Conservation (phyloP, 1,140 invertebrate genomes). For the Achatina immaculata region DNA sequence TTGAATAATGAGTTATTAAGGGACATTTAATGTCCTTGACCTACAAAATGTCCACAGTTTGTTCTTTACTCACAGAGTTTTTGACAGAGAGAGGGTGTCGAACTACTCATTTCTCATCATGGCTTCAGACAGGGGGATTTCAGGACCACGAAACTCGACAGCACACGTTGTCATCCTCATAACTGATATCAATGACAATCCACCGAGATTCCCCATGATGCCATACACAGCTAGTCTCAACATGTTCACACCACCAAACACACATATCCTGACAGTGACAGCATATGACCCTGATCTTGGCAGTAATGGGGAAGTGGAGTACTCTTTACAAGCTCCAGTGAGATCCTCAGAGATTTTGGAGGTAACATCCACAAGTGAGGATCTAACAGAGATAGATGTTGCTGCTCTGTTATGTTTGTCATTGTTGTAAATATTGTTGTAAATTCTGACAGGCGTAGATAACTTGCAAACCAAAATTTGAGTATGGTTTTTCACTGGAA, state of each 20-base stretch:
- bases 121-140: constrained; percentile 81
- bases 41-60: no score
- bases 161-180: constrained; percentile 90
- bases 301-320: constrained; percentile 48
- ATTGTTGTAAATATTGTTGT: no score
- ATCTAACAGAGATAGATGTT: no score
- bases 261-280: constrained; percentile 42
- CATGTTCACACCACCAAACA: neutral
- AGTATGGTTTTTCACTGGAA: no score
- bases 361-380: no score
- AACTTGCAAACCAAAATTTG: no score
- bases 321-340: constrained; percentile 37
- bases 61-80: constrained; percentile 74
- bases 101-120: constrained; percentile 87
- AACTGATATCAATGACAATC: constrained; percentile 93
- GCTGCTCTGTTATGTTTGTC: no score
- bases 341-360: neutral
- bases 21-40: no score
- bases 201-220: constrained; percentile 84
- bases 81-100: constrained; percentile 87
- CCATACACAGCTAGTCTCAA: constrained; percentile 86
- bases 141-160: constrained; percentile 86
- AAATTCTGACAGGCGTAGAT: no score
- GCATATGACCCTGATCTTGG: constrained; percentile 82
- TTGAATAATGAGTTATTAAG: no score